Evolutionary conservation across 37 sponge, comb jelly and placozoan genomes (phyloP).

Genomic region (Ianthella basta): DNA sequence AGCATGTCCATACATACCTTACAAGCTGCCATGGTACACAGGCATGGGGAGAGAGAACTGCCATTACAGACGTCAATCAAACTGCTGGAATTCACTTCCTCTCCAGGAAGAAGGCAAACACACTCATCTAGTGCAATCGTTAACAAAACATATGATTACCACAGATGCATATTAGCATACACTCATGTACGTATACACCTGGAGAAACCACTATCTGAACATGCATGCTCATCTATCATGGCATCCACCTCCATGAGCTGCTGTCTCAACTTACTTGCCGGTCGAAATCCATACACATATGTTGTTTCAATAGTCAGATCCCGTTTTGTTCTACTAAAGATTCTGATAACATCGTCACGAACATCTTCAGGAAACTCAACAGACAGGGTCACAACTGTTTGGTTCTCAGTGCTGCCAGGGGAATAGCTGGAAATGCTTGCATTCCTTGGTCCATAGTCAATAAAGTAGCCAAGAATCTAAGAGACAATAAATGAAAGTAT

Average conservation of each 20-base stretch:
- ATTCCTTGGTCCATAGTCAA: neutral
- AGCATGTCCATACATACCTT: neutral
- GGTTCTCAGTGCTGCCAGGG: neutral
- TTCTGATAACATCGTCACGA: neutral
- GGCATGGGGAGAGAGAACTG: neutral
- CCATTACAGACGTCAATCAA: constrained; percentile 8
- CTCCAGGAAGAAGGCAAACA: neutral
- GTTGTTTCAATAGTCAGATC: neutral
- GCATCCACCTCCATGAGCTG: too few species aligned
- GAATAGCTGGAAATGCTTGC: neutral
- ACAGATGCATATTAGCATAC: too few species aligned
- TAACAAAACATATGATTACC: too few species aligned
- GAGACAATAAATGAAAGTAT: neutral
- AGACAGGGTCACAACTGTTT: neutral
- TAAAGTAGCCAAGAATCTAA: neutral
- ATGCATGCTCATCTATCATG: too few species aligned
- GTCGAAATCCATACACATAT: constrained; percentile 5
- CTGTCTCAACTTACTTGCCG: neutral
- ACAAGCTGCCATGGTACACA: neutral
- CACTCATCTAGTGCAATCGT: neutral
- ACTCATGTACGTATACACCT: too few species aligned
- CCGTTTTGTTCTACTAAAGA: neutral
- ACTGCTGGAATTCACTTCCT: neutral
- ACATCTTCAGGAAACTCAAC: constrained; percentile 18
- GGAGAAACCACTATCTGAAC: too few species aligned